Conservation (phyloP, 2,888 invertebrate genomes). For the Allygus modestus region DNA sequence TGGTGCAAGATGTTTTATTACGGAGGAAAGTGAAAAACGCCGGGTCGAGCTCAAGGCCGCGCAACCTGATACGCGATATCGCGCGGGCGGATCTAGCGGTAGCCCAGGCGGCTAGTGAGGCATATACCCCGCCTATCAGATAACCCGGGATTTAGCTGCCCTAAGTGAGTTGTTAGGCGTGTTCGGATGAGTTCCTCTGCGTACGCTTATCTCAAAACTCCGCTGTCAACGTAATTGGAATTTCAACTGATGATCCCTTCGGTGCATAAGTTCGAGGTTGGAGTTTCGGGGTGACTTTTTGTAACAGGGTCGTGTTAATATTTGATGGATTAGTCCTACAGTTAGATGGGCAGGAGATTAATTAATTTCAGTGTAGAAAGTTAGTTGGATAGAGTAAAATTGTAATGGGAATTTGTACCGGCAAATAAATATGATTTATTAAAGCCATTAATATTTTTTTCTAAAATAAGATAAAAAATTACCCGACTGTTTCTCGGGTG, state of each 20-base stretch:
- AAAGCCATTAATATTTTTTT: no score
- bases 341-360: no score
- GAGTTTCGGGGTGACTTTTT: neutral
- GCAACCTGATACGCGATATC: slow-evolving; percentile 26
- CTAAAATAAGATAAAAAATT: no score
- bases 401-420: no score
- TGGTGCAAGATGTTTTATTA: slow-evolving; percentile 16
- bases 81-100: slow-evolving; percentile 16
- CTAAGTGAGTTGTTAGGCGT: slow-evolving; percentile 38
- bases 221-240: slow-evolving; percentile 20
- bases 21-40: slow-evolving; percentile 26
- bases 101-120: slow-evolving; percentile 13
- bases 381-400: no score
- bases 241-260: slow-evolving; percentile 1
- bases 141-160: slow-evolving; percentile 22
- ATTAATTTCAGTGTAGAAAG: no score
- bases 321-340: no score
- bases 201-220: slow-evolving; percentile 24
- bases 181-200: slow-evolving; percentile 13
- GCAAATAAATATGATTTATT: no score
- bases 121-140: slow-evolving; percentile 42
- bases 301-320: no score
- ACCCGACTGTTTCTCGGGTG: no score
- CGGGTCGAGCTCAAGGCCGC: slow-evolving; percentile 6
- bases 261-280: slow-evolving; percentile 6